Evolutionary conservation across 2,888 invertebrate genomes (phyloP), one percentile per base, ranked within the genome.

Genomic region (Heteromyza rotundicornis): DNA sequence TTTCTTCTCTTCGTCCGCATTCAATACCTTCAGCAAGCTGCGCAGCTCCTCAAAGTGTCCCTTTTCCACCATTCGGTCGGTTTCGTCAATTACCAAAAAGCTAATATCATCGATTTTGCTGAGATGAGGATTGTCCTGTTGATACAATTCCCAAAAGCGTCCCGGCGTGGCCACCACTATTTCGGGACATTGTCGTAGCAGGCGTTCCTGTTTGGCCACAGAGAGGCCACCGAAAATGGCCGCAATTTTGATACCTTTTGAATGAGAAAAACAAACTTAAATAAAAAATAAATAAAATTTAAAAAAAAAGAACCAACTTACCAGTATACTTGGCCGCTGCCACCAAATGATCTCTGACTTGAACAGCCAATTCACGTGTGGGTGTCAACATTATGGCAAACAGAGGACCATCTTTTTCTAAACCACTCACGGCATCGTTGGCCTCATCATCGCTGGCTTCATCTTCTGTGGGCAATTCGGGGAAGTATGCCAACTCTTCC

Each of bases 101-200:
- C 95, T 95, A 51, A 94, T 88, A 56, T 88, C 85, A 64, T 89
- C 84, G 16, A 95, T 79, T 78, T 92, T 89, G 64, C 87, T 88
- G 27, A 95, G 84, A 84, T 94, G 94, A 5, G 86, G 82, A 76
- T 94, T 90, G 0, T 92, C 95, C 76, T 90, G 88, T 65, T 89
- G 86, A 47, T 96, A 86, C 14, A 99, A 85, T 83, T 98, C 96
- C 98, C 98, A 99, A 24, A 99, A 86, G 12, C 99, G 86, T 0
- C 99, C 99, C 0, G 99, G 98, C 0, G 99, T 99, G 1, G 96
- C 98, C 35, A 99, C 95, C 1, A 99, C 91, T 65, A 99, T 90
- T 82, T 99, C 96, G 0, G 99, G 98, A 22, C 89, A 88, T 63
- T 88, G 88, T 1, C 85, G 87, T 16, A 98, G 85, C 57, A 98